Evolutionary conservation across 1,140 invertebrate species (phyloP), one percentile per base, ranked within the genome.

Genomic region (Saccostrea glomerata): DNA sequence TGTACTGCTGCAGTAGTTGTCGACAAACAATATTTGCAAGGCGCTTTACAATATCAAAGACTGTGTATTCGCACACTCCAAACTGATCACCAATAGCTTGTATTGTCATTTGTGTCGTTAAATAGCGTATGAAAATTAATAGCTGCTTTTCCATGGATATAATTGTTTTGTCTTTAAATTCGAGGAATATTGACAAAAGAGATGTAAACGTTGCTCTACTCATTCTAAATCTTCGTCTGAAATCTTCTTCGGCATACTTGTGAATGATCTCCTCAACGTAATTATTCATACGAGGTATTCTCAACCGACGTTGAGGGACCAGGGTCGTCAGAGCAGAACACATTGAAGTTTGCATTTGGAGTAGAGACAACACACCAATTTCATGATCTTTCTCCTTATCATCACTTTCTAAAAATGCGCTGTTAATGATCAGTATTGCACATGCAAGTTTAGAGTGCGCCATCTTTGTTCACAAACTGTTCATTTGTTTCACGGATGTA

Each of bases 31-130:
- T 60, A 9, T 85, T 55, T 30, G 55, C 56, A 23, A 85, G 30
- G 4, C 84, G 84, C 54, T 55, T 58, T 30, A 85, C 84, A 60
- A 58, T 85, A 85, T 60, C 56, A 85, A 60, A 85, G 12, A 85
- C 84, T 23, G 84, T 60, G 36, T 56, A 85, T 85, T 85, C 84
- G 60, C 84, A 85, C 9, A 85, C 84, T 85, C 56, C 56, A 17
- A 58, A 58, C 56, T 58, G 56, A 17, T 85, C 56, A 60, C 54
- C 84, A 30, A 85, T 85, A 11, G 17, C n/a, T 85, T 85, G 84
- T 25, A 85, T 25, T 85, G 56, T 60, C 56, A 85, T 85, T 30
- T 85, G 84, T 23, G n/a, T 60, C 15, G 15, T 58, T 4, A 58
- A 58, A 58, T 58, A 58, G 56, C 56, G 56, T 58, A 58, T 58